These are phyloP conservation scores for Mystacornis crossleyi DNA, from an alignment of 2,113 vertebrate species.

Conservation along the genomic window DNA sequence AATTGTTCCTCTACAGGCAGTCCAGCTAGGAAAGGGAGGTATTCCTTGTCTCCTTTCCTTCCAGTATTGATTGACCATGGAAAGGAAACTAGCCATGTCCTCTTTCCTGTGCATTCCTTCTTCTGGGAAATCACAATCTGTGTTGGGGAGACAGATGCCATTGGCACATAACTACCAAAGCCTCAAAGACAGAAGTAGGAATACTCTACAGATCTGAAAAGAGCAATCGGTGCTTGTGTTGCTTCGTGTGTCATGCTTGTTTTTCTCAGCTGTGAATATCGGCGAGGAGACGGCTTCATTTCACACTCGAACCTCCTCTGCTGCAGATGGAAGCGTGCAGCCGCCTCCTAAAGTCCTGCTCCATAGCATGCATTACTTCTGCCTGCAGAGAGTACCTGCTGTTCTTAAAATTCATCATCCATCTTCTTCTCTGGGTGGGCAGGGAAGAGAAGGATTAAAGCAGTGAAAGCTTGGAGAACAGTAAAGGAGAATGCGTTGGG, in stretches of 20 bases:
- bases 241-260: background rate
- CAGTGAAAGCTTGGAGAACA: background rate
- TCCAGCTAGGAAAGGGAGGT: background rate
- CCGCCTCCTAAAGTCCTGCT: background rate
- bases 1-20: background rate
- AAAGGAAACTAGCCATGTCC: background rate
- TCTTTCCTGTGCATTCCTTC: background rate
- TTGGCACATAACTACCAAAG: background rate
- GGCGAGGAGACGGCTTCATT: background rate
- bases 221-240: background rate
- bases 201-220: background rate
- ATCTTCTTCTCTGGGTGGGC: background rate
- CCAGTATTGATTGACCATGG: background rate
- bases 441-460: background rate
- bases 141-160: background rate
- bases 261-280: background rate
- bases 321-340: background rate
- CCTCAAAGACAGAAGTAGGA: background rate
- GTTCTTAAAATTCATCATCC: background rate
- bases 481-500: background rate
- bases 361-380: background rate
- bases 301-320: background rate
- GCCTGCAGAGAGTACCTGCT: background rate
- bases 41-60: background rate
- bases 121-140: background rate